Base-by-base conservation (phyloP, 1,140 invertebrate species). In the Caenorhabditis elegans region DNA sequence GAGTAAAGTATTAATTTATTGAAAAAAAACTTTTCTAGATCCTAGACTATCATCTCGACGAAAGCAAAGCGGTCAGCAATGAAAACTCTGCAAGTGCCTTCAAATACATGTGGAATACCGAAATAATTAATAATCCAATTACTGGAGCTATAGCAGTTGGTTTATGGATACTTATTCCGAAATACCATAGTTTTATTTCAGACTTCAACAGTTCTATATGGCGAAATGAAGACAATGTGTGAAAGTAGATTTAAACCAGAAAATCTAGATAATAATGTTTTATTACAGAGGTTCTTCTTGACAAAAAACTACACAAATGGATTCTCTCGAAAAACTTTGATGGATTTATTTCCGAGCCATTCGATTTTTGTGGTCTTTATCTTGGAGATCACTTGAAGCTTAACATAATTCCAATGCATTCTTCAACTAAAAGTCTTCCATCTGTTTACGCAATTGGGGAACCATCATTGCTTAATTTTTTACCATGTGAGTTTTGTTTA, bases 401-500 rank as follows among this genome's bases (percentile, higher is more conserved):
- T 8, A 48, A 78, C n/a, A 22, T 47, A 1, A 36, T 36, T 22
- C 46, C 34, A 28, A 39, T 36, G 34, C 49, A 47, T 36, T 49
- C 34, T 17, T 51, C 47, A 2, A 36, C 43, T 13, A 49, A 34
- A 17, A 36, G 43, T 47, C 24, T 36, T 36, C 28, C 49, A 13
- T 36, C 34, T 4, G 31, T 39, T 28, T 53, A 36, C 22, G 28
- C 34, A 22, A 78, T 55, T 51, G 76, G 76, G 15, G 26, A 55
- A 47, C 76, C 76, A 11, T 51, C 43, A 4, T 19, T 47, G 49
- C 24, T 47, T 0, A 78, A 47, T n/a, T 78, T 43, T 19, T 22
- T 78, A 10, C 76, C 76, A 43, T 46, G 70, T 76, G 70, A 46
- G 70, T 60, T 60, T n/a, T n/a, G n/a, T 31, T 55, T 11, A 31